phyloP scores from a whole-genome alignment of 1,140 invertebrate species.

The Zaprionus gabonicus region DNA sequence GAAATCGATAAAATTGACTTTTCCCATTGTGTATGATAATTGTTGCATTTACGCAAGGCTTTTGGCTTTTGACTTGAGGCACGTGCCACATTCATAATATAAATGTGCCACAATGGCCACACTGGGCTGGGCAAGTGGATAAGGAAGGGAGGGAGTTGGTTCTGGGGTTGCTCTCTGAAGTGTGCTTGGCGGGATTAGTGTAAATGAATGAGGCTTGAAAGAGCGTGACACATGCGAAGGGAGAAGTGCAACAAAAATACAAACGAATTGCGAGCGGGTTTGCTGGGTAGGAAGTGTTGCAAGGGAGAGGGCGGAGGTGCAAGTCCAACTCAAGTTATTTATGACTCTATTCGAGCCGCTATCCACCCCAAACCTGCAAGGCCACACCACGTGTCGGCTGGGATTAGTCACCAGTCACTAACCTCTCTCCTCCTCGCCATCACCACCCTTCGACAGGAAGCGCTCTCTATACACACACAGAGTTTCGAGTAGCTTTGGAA shows the following conservation, averaged over 20 bases:
- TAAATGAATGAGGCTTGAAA: constrained; percentile 37
- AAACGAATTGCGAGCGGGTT: constrained; percentile 27
- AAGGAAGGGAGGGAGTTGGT: constrained; percentile 6
- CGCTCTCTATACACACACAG: constrained; percentile 2
- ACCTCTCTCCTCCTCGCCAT: no score
- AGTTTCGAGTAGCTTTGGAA: constrained; percentile 4
- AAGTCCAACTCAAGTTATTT: constrained; percentile 51
- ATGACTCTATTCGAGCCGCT: constrained; percentile 57
- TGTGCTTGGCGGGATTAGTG: constrained; percentile 35
- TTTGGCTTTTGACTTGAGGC: constrained; percentile 64
- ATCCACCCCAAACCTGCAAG: not conserved
- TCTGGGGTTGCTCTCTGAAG: constrained; percentile 20
- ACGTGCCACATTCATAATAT: constrained; percentile 33
- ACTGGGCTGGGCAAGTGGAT: constrained; percentile 28
- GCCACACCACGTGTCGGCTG: constrained; percentile 29
- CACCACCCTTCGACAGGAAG: not conserved
- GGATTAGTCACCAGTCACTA: constrained; percentile 64
- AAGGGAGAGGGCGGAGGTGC: not conserved
- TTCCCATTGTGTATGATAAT: constrained; percentile 44
- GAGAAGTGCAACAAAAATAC: constrained; percentile 41
- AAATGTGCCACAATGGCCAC: constrained; percentile 31
- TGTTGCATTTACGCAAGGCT: constrained; percentile 50
- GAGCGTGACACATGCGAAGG: constrained; percentile 42
- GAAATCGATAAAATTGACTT: constrained; percentile 39
- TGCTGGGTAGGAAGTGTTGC: constrained; percentile 41